Conservation (phyloP, 2,113 vertebrate genomes). For the Heteronetta atricapilla region DNA sequence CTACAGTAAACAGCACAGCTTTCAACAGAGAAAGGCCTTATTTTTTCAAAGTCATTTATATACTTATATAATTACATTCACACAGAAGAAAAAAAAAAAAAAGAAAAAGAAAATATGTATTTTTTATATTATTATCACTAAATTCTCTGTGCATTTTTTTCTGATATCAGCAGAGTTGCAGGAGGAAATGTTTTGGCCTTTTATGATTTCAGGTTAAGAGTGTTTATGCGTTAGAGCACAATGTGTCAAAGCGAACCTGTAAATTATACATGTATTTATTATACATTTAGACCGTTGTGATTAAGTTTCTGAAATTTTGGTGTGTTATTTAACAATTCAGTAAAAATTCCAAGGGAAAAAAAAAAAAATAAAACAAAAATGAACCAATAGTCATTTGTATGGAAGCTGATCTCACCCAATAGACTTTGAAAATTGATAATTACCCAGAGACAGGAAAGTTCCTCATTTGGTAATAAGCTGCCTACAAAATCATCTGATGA, state of each 20-base stretch:
- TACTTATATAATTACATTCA: neutral
- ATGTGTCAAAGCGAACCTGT: neutral
- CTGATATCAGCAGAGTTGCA: neutral
- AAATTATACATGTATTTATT: neutral
- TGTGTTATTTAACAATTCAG: neutral
- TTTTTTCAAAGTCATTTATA: neutral
- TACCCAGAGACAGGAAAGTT: conserved; percentile 47
- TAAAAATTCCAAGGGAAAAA: neutral
- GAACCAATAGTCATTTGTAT: neutral
- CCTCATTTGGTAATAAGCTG: conserved; percentile 64
- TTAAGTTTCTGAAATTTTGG: neutral
- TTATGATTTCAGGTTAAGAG: neutral
- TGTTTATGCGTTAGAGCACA: neutral
- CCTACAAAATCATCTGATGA: conserved; percentile 37
- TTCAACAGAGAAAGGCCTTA: neutral
- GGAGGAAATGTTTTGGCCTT: neutral
- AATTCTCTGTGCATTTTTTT: neutral
- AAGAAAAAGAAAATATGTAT: neutral
- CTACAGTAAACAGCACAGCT: neutral
- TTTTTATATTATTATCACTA: neutral
- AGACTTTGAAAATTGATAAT: conserved; percentile 29
- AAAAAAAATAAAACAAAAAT: neutral
- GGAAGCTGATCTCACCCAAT: neutral
- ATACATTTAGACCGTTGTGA: neutral
- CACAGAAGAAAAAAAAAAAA: neutral